Conservation (phyloP, 2,888 invertebrate species). For the Drosophila anceps region DNA sequence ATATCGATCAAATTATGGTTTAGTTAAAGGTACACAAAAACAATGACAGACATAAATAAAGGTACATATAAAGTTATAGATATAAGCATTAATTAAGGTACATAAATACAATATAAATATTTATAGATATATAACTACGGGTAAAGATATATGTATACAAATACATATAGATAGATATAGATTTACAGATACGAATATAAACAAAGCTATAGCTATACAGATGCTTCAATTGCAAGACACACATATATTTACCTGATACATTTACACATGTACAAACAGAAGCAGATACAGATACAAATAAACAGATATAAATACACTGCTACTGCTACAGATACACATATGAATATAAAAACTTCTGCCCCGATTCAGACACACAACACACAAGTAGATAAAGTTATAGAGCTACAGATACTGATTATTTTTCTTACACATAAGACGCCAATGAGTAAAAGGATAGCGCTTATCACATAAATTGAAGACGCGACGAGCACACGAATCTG, state of each 20-base stretch:
- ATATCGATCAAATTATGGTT: neutral
- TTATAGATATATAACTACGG: neutral
- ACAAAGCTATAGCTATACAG: neutral
- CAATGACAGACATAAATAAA: neutral
- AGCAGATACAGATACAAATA: neutral
- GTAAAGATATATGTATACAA: neutral
- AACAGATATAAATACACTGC: neutral
- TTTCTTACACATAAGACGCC: slow-evolving; percentile 19
- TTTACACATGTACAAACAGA: neutral
- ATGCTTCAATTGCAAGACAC: neutral
- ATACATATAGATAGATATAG: neutral
- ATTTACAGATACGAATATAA: neutral
- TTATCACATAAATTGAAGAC: slow-evolving; percentile 6
- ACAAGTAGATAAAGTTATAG: neutral
- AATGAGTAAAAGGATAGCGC: slow-evolving; percentile 2
- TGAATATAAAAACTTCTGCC: too few relatives aligned
- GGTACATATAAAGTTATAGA: neutral
- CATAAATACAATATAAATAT: neutral
- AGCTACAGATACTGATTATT: neutral
- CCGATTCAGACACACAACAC: too few relatives aligned
- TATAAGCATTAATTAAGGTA: neutral
- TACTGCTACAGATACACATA: too few relatives aligned
- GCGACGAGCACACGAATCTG: slow-evolving; percentile 2
- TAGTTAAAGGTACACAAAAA: neutral
- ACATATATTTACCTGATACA: neutral